A percentile compares a stretch with the other conserved stretches of the same genome.
These are phyloP conservation scores for Trissolcus japonicus DNA, from an alignment of 2,888 invertebrate species.

Conservation along the genomic window DNA sequence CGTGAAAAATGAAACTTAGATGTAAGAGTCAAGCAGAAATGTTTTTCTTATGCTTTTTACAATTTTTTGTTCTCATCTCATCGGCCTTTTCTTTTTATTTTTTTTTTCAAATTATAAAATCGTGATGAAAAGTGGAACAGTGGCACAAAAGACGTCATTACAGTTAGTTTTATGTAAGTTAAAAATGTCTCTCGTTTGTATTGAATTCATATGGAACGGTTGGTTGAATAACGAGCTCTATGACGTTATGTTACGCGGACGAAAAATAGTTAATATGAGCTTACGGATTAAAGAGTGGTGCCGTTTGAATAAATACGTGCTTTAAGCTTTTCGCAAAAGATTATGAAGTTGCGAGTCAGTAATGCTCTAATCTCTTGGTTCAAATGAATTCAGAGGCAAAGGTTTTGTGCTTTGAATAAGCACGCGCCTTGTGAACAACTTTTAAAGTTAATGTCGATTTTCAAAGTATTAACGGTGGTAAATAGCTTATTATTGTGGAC, in stretches of 20 bases:
- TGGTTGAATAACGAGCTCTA: constrained; percentile 46
- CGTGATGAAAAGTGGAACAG: constrained; percentile 18
- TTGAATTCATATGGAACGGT: constrained; percentile 43
- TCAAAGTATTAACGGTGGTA: too few relatives aligned
- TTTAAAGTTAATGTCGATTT: too few relatives aligned
- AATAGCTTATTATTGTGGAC: background rate
- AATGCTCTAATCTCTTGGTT: background rate
- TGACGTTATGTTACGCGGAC: constrained; percentile 24
- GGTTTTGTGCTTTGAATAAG: background rate
- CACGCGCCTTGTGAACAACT: background rate
- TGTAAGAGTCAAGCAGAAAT: background rate
- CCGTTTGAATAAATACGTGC: constrained; percentile 15
- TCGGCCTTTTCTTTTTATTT: background rate
- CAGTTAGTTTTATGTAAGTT: constrained; percentile 23
- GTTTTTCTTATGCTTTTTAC: too few relatives aligned
- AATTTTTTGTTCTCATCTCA: background rate
- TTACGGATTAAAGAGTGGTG: constrained; percentile 14
- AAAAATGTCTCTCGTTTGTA: constrained; percentile 37
- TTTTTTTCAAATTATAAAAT: constrained; percentile 14
- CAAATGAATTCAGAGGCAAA: constrained; percentile 1
- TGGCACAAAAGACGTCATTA: constrained; percentile 35
- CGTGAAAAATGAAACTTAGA: background rate
- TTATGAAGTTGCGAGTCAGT: constrained; percentile 7
- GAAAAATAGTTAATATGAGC: constrained; percentile 52
- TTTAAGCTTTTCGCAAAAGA: background rate